Base-by-base conservation (phyloP, 2,797 vertebrate genomes). In the Emys orbicularis region DNA sequence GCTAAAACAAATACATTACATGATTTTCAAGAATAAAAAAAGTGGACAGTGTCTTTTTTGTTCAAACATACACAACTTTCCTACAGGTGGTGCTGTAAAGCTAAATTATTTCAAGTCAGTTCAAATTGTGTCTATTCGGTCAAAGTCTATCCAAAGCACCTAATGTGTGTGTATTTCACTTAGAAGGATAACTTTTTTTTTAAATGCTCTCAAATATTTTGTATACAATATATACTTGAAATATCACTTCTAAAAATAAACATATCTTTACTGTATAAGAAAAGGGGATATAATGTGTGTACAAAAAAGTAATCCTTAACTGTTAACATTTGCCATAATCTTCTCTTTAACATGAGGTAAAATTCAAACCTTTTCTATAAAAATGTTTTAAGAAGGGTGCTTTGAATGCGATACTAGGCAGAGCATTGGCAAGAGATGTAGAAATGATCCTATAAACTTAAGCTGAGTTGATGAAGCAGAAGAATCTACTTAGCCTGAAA, bases 161-260 rank as follows among this genome's bases (percentile, higher is more conserved):
- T 53, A 53, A 44, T 81, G 11, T 65, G 52, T 79, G 44, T 77
- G n/a, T 72, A 15, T 49, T 47, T 49, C 74, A 57, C 34, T 54
- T 47, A 1, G 0, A 44, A 44, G 44, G 44, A 44, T 44, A 44
- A 44, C 44, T 44, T 44, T 44, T 44, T 44, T 44, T 44, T 44
- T 44, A 44, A 44, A 44, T 44, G 44, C 7, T 44, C 44, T 44
- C 44, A 44, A 44, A 44, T 19, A 8, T 59, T 92, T 93, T 11
- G 52, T 81, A 1, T 7, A 2, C 0, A 1, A 79, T 0, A 7
- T 37, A 13, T 12, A 23, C 25, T 12, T 0, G 0, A 37, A 72
- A 57, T 3, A 1, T 57, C 85, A 72, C 41, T 68, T 0, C 8
- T 72, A 3, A 47, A 76, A 44, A 76, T 44, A 76, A 29, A 82